These are phyloP conservation scores for Apodemia duryi DNA, from an alignment of 2,888 invertebrate species.

Conservation along the genomic window DNA sequence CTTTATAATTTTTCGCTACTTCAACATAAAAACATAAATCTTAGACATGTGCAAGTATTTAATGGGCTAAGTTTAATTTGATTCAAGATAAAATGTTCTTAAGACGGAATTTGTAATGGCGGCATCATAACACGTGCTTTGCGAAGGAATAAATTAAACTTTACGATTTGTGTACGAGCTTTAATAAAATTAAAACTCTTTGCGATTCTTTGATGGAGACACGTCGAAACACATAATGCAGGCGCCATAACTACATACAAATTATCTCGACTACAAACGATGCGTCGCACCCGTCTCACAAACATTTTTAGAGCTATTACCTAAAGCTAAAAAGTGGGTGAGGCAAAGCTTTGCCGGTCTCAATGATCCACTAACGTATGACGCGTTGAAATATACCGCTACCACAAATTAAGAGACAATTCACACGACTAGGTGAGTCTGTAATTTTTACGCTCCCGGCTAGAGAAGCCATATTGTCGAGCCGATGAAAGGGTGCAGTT, in stretches of 20 bases:
- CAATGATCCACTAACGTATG: constrained; percentile 47
- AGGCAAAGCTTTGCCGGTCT: constrained; percentile 59
- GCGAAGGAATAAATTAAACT: constrained; percentile 30
- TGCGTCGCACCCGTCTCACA: constrained; percentile 39
- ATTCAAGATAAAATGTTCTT: constrained; percentile 21
- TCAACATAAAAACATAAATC: constrained; percentile 19
- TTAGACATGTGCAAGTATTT: constrained; percentile 15
- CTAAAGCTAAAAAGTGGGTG: constrained; percentile 37
- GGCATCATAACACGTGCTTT: constrained; percentile 23
- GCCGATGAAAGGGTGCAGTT: constrained; percentile 49
- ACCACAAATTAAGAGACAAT: constrained; percentile 57
- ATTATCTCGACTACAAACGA: constrained; percentile 38
- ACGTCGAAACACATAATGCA: constrained; percentile 34
- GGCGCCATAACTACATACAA: constrained; percentile 35
- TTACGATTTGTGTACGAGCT: constrained; percentile 27
- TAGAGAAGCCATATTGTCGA: constrained; percentile 37
- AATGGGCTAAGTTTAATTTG: constrained; percentile 19
- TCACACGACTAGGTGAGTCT: constrained; percentile 44
- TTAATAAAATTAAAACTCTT: constrained; percentile 33
- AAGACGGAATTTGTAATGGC: constrained; percentile 18
- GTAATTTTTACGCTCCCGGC: constrained; percentile 43
- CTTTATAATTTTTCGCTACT: constrained; percentile 20
- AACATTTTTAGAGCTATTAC: constrained; percentile 53
- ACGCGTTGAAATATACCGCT: constrained; percentile 42
- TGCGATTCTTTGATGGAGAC: constrained; percentile 33